A percentile compares a stretch with the other conserved stretches of the same genome.
These are phyloP conservation scores for Cephus rjabovi DNA, from an alignment of 2,888 invertebrate species.

Conservation along the genomic window DNA sequence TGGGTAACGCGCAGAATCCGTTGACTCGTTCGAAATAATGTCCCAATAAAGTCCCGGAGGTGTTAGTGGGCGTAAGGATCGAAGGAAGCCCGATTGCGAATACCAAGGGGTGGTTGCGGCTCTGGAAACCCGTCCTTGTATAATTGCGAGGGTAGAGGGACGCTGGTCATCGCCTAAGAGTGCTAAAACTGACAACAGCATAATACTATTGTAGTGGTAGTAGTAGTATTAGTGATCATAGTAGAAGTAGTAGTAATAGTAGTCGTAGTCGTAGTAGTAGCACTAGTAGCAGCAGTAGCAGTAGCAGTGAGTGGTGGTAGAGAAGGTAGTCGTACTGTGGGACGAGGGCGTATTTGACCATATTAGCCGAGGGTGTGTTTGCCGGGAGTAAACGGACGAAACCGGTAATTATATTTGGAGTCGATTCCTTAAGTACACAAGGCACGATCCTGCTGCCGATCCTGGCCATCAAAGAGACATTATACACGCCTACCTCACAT, in stretches of 20 bases:
- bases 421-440: constrained; percentile 58
- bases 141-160: not conserved
- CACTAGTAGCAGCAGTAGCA: too few species aligned
- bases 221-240: not conserved
- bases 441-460: constrained; percentile 31
- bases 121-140: not conserved
- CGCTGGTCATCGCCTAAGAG: not conserved
- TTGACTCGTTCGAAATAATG: constrained; percentile 17
- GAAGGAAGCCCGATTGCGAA: not conserved
- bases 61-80: not conserved
- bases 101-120: not conserved
- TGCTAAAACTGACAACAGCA: not conserved
- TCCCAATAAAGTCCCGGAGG: constrained; percentile 19
- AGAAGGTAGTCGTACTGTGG: not conserved
- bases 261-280: too few species aligned
- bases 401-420: constrained; percentile 63
- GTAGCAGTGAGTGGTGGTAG: not conserved
- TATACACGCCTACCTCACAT: not conserved
- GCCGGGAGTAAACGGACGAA: constrained; percentile 52
- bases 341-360: constrained; percentile 40
- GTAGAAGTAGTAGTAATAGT: not conserved
- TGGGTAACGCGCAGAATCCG: constrained; percentile 1
- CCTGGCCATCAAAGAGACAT: constrained; percentile 7
- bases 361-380: constrained; percentile 52
- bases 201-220: not conserved